Base-by-base conservation (phyloP, 2,113 vertebrate species). In the Myrmecophaga tridactyla region DNA sequence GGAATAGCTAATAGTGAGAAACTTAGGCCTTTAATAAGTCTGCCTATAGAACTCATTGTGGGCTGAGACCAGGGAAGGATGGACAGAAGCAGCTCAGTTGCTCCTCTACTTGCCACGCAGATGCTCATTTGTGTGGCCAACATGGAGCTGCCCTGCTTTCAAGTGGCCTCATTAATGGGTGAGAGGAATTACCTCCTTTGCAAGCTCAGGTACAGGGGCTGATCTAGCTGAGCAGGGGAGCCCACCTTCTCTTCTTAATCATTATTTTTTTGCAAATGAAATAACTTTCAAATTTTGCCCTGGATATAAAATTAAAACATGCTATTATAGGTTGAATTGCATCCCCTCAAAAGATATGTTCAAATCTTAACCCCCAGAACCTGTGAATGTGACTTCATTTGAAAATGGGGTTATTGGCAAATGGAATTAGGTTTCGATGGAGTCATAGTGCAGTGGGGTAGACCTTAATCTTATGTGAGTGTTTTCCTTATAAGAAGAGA, bases 1-100 rank as follows among this genome's bases (percentile, higher is more conserved):
- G 27, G 63, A 93, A 86, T 96, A 93, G 36, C n/a, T 77, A 96
- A 78, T 69, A 92, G 92, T 70, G 89, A 95, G 90, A 92, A 81
- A 89, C 31, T 86, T 76, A 48, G 53, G 25, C 70, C 84, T 95
- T 87, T 34, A 88, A 21, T 56, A 72, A 95, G 51, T 48, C 82
- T 39, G 41, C 75, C 48, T 76, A 31, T 27, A 53, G 69, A 48
- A 78, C 89, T 96, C 39, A 76, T 90, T 94, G 88, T 48, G 48
- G 25, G 69, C 80, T 60, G 34, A 85, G 87, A 95, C 46, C 78
- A 25, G 41, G 67, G 10, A 9, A 60, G 46, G 10, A 9, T 48
- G 76, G 39, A 48, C 29, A 65, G 76, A 43, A 86, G 76, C 39
- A 67, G 41, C 39, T 80, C 72, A 92, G 18, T 23, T 78, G n/a